Base-by-base conservation (phyloP, 2,888 invertebrate genomes). In the Polymixis lichenea region DNA sequence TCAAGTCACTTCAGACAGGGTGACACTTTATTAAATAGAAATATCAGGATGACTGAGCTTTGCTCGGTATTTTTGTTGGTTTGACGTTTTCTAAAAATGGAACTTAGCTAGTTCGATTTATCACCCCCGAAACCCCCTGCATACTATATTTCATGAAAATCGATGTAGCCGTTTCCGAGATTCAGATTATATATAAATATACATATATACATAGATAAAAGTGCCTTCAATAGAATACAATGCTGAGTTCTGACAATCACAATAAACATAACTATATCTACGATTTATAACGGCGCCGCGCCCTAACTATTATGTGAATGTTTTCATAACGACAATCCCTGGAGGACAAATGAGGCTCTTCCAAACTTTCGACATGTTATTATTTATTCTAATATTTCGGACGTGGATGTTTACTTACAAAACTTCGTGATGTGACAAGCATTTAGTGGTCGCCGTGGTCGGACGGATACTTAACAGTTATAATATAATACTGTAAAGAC, bases 221-320 rank as follows among this genome's bases (percentile, higher is more conserved):
- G 7, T 22, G 13, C 13, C 3, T 32, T 55, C 56, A 61, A 71
- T 62, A 58, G 8, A 62, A 46, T 43, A 67, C 28, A 19, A 55
- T 70, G 28, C 22, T 46, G 46, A 72, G 56, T 76, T 71, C 22
- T 60, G 25, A 72, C 32, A 56, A 7, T 46, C 53, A 28, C 66
- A 85, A 71, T 60, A 84, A 64, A 79, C n/a, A 64, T 38, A 64
- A 55, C 19, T 22, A 43, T 68, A 64, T 60, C 58, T 46, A 56
- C 69, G 85, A 83, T 83, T 82, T 82, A 85, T 73, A 55, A 67
- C 64, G 58, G 32, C 32, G 56, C 55, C 78, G 55, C 58, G 46
- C 70, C 58, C 66, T 22, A n/a, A 70, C 70, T 69, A 64, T 75
- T 51, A 66, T 53, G 55, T 58, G 56, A 76, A 84, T 71, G 71